Percentiles rank a stretch among this genome's conserved stretches.
Conservation (phyloP, 2,797 vertebrate species). For the Spinus pinus region DNA sequence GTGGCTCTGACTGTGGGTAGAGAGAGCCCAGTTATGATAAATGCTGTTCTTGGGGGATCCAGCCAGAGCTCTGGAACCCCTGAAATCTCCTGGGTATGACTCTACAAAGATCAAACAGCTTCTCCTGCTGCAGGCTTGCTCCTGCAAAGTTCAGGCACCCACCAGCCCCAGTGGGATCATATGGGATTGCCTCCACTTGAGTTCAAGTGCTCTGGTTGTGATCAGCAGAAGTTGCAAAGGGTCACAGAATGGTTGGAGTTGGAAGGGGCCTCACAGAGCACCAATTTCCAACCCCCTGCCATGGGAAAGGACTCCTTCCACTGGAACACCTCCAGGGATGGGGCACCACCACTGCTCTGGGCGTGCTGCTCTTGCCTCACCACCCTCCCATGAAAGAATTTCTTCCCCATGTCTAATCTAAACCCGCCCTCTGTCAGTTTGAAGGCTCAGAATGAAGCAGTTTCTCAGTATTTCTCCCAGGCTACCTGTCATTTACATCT, state of each 20-base stretch:
- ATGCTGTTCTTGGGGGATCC: rapidly evolving
- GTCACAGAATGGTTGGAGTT: background rate
- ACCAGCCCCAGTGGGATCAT: background rate
- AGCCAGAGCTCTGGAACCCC: background rate
- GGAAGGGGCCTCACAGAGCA: background rate
- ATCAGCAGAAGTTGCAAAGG: background rate
- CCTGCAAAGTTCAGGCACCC: background rate
- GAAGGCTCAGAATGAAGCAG: background rate
- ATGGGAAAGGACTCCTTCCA: background rate
- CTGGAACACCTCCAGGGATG: background rate
- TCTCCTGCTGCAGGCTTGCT: background rate
- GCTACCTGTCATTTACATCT: background rate
- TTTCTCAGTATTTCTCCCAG: background rate
- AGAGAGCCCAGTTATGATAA: background rate
- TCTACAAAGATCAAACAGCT: background rate
- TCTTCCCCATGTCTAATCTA: background rate
- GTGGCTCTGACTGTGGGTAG: background rate
- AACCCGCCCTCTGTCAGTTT: background rate
- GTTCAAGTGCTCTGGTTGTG: background rate
- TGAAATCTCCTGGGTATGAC: background rate
- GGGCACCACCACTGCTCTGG: background rate
- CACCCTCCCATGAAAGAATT: background rate
- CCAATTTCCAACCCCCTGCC: background rate
- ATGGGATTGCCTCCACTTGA: background rate
- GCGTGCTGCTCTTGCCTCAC: rapidly evolving